A percentile compares a stretch with the other conserved stretches of the same genome.
Evolutionary conservation across 2,797 vertebrate genomes (phyloP).

Genomic region (Poecile montanus): DNA sequence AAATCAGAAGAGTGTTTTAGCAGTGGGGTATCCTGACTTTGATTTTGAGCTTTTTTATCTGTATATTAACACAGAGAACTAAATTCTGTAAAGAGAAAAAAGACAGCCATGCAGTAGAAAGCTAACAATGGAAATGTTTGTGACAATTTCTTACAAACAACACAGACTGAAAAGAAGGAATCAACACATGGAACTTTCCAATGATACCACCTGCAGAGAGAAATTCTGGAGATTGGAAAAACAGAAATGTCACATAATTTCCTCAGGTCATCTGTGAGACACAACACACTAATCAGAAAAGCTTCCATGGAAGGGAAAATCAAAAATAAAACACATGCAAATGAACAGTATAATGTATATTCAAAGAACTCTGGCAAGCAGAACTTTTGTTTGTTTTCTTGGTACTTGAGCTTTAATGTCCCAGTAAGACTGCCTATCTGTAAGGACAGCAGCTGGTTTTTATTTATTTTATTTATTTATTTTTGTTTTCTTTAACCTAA

Average conservation of each 20-base stretch:
- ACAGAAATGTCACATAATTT: background rate
- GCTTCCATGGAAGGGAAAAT: background rate
- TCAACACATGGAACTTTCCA: background rate
- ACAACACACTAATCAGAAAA: background rate
- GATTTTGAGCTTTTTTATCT: background rate
- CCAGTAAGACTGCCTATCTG: background rate
- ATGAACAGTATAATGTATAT: background rate
- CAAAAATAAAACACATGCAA: background rate
- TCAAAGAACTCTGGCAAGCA: background rate
- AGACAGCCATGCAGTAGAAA: background rate
- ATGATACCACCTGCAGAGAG: background rate
- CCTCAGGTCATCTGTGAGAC: background rate
- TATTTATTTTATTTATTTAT: background rate
- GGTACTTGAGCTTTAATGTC: background rate
- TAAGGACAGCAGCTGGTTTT: background rate
- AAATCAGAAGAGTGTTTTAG: background rate
- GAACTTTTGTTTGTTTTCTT: background rate
- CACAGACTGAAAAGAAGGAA: background rate
- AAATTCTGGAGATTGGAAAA: background rate
- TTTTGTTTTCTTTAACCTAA: conserved; percentile 29
- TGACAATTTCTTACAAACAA: background rate
- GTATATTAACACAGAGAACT: background rate
- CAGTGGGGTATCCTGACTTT: background rate
- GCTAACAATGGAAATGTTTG: background rate
- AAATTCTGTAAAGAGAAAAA: background rate